phyloP scores from a whole-genome alignment of 2,888 invertebrate genomes.

The Callosobruchus maculatus region DNA sequence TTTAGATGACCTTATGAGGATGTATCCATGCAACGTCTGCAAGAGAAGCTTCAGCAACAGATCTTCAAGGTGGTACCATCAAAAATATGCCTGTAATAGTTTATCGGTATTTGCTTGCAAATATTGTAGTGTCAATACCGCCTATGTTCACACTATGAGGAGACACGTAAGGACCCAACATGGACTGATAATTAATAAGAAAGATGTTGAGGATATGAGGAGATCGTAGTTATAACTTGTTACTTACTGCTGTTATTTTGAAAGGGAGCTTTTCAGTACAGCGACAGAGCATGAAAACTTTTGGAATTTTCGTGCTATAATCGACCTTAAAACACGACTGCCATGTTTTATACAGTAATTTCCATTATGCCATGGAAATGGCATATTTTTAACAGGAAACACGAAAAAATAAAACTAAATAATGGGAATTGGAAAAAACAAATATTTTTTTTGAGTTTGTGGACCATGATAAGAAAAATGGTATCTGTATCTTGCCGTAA shows the following conservation, averaged over 20 bases:
- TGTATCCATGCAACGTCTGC: neutral
- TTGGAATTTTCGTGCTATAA: no score
- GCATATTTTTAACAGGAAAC: no score
- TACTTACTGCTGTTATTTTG: no score
- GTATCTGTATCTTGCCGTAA: no score
- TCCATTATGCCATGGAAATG: no score
- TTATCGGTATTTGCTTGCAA: conserved; percentile 2
- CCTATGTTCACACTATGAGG: conserved; percentile 7
- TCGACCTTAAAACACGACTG: no score
- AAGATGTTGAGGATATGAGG: conserved; percentile 2
- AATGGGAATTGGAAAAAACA: no score
- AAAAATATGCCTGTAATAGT: conserved; percentile 9
- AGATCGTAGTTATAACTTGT: neutral
- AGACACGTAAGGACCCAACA: conserved; percentile 6
- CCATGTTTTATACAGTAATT: no score
- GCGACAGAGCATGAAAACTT: no score
- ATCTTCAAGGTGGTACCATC: conserved; percentile 4
- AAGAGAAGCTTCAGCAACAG: conserved; percentile 1
- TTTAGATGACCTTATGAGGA: neutral
- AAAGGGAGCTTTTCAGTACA: neutral
- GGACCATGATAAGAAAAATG: no score
- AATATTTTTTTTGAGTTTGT: no score
- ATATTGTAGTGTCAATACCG: conserved; percentile 1
- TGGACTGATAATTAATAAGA: neutral
- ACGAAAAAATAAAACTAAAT: no score